Base-by-base conservation (phyloP, 2,888 invertebrate genomes). In the Hirtodrosophila alboralis region DNA sequence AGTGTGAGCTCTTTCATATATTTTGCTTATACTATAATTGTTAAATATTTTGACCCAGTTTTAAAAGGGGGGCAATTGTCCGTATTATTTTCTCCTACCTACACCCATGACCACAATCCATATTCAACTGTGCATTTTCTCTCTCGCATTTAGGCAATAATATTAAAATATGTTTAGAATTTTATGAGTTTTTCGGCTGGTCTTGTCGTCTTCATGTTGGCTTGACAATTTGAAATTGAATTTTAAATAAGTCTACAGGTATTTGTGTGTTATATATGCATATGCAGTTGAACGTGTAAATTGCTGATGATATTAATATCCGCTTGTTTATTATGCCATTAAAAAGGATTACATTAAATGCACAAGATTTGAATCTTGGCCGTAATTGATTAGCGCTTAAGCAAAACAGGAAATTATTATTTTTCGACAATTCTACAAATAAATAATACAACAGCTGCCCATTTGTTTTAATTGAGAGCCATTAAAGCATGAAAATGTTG, bases 241-340 rank as follows among this genome's bases (percentile, higher is more conserved):
- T 84, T 74, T 74, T 60, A 54, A 77, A 79, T 84, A 61, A 63
- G 27, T 40, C 26, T 28, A 43, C 33, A 23, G 34, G 14, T 30
- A 28, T 36, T n/a, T 33, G 16, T 36, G 13, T 45, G 37, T 31
- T 41, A 30, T 14, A 14, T 30, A 3, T 38, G 41, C 10, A 23
- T 6, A 23, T 23, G 43, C 23, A 64, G 26, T 31, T 51, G 13
- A 36, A 40, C 43, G 63, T 64, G 58, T 70, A 63, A 85, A 78
- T 81, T 84, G 78, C 70, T 77, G 67, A 73, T 86, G 73, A 81
- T 68, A 75, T 84, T 83, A 83, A 84, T 86, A 83, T 83, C 86
- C 86, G 81, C 45, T 81, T 57, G 65, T 51, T 69, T 69, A n/a
- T n/a, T n/a, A 33, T 43, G 84, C 36, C 64, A 59, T 77, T 62